A percentile compares a stretch with the other conserved stretches of the same genome.
Evolutionary conservation across 2,888 invertebrate species (phyloP).

Genomic region (Rhimphoctona megacephalus): DNA sequence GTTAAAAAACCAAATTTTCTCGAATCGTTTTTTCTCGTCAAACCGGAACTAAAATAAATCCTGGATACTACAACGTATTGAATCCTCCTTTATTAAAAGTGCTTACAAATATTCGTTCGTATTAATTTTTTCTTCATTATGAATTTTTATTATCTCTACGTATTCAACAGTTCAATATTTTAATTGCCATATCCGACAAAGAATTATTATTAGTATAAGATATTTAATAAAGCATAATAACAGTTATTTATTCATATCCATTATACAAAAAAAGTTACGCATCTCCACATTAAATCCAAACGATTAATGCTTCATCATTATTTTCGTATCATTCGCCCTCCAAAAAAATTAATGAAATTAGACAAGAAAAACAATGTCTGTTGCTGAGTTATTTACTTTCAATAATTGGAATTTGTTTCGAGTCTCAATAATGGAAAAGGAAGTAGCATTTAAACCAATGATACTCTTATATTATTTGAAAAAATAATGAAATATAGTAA

Average conservation of each 20-base stretch:
- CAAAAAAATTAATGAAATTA: not conserved
- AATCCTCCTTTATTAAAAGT: slow-evolving; percentile 15
- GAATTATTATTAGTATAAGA: not conserved
- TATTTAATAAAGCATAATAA: not conserved
- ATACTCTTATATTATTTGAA: not conserved
- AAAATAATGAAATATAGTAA: too few species aligned
- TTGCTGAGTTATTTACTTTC: not conserved
- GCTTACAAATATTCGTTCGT: slow-evolving; percentile 12
- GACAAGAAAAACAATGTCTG: not conserved
- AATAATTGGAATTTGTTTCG: not conserved
- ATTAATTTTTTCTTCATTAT: not conserved
- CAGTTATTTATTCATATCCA: not conserved
- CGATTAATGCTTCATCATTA: not conserved
- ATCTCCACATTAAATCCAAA: not conserved
- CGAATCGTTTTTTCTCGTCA: not conserved
- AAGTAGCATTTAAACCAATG: not conserved
- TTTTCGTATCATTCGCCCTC: not conserved
- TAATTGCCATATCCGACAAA: slow-evolving; percentile 1
- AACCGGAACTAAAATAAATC: not conserved
- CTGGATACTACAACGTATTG: not conserved
- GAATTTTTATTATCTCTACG: not conserved
- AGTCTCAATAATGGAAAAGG: not conserved
- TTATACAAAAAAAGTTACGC: not conserved
- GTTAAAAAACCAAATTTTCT: not conserved
- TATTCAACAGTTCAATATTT: not conserved